These are phyloP conservation scores for Idaea dimidiata DNA, from an alignment of 2,888 invertebrate species.

Conservation along the genomic window DNA sequence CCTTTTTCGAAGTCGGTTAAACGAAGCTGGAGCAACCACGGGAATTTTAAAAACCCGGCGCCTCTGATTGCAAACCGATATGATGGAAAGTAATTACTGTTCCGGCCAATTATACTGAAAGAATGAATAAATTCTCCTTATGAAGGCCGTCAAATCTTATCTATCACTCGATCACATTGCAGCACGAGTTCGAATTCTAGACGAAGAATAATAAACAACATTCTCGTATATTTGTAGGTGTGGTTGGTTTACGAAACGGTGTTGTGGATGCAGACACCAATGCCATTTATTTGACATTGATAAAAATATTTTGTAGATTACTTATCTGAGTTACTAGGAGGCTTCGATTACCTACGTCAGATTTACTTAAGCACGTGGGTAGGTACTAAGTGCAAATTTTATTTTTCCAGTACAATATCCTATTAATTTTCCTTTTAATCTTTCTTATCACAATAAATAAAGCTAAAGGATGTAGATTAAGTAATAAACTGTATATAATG, in stretches of 20 bases:
- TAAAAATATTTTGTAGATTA: neutral
- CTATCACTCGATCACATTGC: too few species aligned
- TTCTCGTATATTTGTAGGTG: neutral
- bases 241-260: neutral
- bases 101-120: too few species aligned
- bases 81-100: too few species aligned
- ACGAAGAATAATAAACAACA: neutral
- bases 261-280: neutral
- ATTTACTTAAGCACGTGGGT: neutral
- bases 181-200: too few species aligned
- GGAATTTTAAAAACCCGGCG: too few species aligned
- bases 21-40: too few species aligned
- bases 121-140: too few species aligned
- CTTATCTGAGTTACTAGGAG: neutral
- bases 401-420: neutral
- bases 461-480: neutral
- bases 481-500: neutral
- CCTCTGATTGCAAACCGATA: too few species aligned
- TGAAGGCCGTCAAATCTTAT: too few species aligned
- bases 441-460: neutral
- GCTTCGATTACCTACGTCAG: neutral
- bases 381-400: neutral
- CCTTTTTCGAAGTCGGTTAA: too few species aligned
- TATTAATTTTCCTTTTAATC: neutral
- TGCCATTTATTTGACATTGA: neutral